Evolutionary conservation across 2,888 invertebrate genomes (phyloP).

Genomic region (Pasiphila rectangulata): DNA sequence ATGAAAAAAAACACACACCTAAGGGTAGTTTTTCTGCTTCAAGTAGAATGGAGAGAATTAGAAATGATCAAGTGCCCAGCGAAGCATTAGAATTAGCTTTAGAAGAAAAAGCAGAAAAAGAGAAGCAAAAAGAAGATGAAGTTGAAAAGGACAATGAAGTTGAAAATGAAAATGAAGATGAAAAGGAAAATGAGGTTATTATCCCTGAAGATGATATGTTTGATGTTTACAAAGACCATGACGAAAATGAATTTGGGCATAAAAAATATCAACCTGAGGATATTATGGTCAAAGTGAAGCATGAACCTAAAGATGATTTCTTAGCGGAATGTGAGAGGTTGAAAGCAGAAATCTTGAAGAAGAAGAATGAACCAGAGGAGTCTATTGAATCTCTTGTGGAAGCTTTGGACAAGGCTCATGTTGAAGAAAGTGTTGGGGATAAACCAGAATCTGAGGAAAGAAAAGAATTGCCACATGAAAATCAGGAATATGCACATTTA

Average conservation of each 20-base stretch:
- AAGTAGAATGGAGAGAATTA: constrained; percentile 47
- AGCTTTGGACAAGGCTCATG: constrained; percentile 61
- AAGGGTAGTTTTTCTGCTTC: constrained; percentile 34
- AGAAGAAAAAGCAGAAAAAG: constrained; percentile 3
- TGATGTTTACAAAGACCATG: constrained; percentile 73
- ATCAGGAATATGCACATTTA: constrained; percentile 68
- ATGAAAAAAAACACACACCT: constrained; percentile 18
- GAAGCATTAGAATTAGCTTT: constrained; percentile 29
- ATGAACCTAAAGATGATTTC: constrained; percentile 51
- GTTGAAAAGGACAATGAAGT: not conserved
- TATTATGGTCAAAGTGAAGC: constrained; percentile 53
- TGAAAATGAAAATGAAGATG: constrained; percentile 35
- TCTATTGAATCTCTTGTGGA: constrained; percentile 61
- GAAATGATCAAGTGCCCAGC: constrained; percentile 41
- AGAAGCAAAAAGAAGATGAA: constrained; percentile 1
- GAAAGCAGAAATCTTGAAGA: constrained; percentile 61
- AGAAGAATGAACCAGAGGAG: constrained; percentile 53
- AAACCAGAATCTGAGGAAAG: not conserved
- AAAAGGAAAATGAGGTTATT: constrained; percentile 50
- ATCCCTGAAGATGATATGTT: constrained; percentile 68
- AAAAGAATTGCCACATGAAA: not conserved
- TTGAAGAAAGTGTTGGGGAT: constrained; percentile 31
- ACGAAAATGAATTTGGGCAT: constrained; percentile 71
- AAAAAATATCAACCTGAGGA: constrained; percentile 69
- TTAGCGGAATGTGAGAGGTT: constrained; percentile 67